These are phyloP conservation scores for Lophotis ruficrista DNA, from an alignment of 2,113 vertebrate species.

Conservation along the genomic window DNA sequence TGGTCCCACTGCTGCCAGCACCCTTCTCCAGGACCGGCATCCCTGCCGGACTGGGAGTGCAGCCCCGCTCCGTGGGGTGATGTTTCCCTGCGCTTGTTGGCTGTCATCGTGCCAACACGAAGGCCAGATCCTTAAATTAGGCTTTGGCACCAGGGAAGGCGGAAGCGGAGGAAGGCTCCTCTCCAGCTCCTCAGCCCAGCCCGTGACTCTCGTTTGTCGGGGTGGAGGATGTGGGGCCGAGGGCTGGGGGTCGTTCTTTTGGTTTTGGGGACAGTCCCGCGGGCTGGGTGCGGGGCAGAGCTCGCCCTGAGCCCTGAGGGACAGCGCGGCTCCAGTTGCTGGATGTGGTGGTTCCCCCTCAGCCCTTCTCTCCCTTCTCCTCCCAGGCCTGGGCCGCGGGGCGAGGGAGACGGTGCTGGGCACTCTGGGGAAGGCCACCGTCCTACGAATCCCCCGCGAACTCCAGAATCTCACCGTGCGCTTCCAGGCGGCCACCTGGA, in stretches of 20 bases:
- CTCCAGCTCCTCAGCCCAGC: background rate
- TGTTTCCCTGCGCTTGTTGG: background rate
- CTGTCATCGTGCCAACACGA: background rate
- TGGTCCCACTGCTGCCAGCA: background rate
- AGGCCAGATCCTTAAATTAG: background rate
- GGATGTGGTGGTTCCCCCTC: background rate
- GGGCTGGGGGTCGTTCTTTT: background rate
- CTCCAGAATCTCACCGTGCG: accelerated
- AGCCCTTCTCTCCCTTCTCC: background rate
- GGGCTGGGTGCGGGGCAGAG: background rate
- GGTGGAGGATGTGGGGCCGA: background rate
- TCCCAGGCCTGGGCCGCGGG: background rate
- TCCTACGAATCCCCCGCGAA: accelerated
- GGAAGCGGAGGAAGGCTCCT: background rate
- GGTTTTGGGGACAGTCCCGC: no score
- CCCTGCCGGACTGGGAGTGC: background rate
- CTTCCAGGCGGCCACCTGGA: background rate
- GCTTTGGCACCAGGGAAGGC: background rate
- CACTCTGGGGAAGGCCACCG: background rate
- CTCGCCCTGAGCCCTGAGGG: accelerated
- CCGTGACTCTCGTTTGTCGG: accelerated
- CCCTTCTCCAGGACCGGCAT: background rate
- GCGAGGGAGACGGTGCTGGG: background rate
- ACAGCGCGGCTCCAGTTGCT: accelerated
- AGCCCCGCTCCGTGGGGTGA: background rate